Conservation (phyloP, 92 coral and sea anemone species). For the Ricordea florida region DNA sequence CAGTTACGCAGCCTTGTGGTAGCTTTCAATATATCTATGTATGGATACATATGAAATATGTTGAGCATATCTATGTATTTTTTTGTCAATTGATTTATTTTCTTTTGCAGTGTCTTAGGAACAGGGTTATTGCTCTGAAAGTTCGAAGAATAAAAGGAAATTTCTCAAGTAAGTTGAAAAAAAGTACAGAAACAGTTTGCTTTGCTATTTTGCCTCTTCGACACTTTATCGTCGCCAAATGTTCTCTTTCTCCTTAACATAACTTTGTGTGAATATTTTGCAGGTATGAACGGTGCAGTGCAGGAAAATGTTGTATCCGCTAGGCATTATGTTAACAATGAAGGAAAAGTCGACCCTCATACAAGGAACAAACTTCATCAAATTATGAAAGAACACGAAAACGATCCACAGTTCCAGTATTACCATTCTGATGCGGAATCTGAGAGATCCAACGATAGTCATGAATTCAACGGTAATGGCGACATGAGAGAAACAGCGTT, state of each 20-base stretch:
- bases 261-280: not conserved
- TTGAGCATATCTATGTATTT: not conserved
- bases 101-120: constrained; percentile 77
- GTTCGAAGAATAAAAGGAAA: constrained; percentile 68
- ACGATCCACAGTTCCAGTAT: constrained; percentile 74
- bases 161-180: constrained; percentile 31
- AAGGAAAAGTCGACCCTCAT: constrained; percentile 66
- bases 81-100: not conserved
- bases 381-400: constrained; percentile 77
- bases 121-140: constrained; percentile 87
- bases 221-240: no score
- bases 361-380: constrained; percentile 66
- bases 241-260: not conserved
- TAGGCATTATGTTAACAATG: constrained; percentile 12
- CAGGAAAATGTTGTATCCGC: no score
- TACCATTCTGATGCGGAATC: constrained; percentile 82
- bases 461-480: constrained; percentile 13
- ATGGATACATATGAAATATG: not conserved
- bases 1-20: no score
- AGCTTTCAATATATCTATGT: not conserved
- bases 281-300: constrained; percentile 27
- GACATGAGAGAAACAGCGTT: constrained; percentile 18
- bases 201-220: not conserved
- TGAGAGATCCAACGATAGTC: constrained; percentile 33
- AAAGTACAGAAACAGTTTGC: not conserved